Conservation (phyloP, 2,888 invertebrate genomes). For the Pandemis corylana region DNA sequence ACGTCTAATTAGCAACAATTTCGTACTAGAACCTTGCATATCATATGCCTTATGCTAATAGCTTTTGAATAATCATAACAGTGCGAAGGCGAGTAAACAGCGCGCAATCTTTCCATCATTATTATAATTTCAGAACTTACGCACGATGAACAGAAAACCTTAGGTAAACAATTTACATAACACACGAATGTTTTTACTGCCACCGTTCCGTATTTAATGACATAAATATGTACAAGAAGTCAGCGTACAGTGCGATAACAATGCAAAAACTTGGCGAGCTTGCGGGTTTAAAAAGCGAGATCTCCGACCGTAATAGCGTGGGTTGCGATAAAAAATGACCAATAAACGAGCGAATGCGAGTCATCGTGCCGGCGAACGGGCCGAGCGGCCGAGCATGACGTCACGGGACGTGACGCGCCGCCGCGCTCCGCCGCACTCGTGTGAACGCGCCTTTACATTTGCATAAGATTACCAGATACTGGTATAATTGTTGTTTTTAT, state of each 20-base stretch:
- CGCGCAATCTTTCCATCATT: neutral
- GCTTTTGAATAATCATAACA: conserved; percentile 22
- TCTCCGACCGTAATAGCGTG: conserved; percentile 59
- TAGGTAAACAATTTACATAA: conserved; percentile 3
- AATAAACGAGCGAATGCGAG: conserved; percentile 73
- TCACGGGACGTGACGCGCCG: conserved; percentile 49
- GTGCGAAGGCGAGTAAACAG: conserved; percentile 19
- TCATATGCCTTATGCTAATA: conserved; percentile 37
- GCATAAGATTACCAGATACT: conserved; percentile 55
- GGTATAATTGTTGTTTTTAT: conserved; percentile 29
- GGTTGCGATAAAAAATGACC: conserved; percentile 61
- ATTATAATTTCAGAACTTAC: conserved; percentile 7
- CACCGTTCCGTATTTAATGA: neutral
- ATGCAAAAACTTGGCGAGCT: conserved; percentile 50
- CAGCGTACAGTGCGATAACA: conserved; percentile 10
- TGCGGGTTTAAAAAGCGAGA: conserved; percentile 75
- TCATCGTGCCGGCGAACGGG: conserved; percentile 77
- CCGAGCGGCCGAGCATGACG: conserved; percentile 59
- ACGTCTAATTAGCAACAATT: conserved; percentile 43
- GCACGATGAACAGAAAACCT: conserved; percentile 4
- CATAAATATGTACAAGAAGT: neutral
- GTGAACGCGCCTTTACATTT: conserved; percentile 76
- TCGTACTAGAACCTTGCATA: conserved; percentile 40
- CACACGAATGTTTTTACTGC: conserved; percentile 14
- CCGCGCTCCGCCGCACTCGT: conserved; percentile 62